Percentiles rank a stretch among this genome's conserved stretches.
These are phyloP conservation scores for Sebastiscus tertius DNA, from an alignment of 2,797 vertebrate genomes.

Conservation along the genomic window DNA sequence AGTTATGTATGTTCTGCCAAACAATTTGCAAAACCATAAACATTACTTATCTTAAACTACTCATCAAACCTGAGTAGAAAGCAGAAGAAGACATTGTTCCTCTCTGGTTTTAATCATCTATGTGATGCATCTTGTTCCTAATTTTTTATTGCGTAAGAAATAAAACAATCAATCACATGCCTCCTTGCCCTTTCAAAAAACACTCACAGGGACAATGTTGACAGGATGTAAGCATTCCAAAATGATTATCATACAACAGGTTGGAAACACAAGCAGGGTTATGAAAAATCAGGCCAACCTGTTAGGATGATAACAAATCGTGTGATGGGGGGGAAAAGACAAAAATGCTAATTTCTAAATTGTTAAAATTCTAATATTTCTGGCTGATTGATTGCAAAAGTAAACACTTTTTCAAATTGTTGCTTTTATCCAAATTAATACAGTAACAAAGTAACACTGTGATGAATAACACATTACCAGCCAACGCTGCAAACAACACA, in stretches of 20 bases:
- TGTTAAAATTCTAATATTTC: constrained; percentile 41
- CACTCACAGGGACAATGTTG: constrained; percentile 14
- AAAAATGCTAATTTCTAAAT: constrained; percentile 38
- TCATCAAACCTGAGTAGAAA: not conserved
- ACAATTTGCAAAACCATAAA: not conserved
- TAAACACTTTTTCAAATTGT: constrained; percentile 36
- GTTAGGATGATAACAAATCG: constrained; percentile 19
- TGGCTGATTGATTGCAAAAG: constrained; percentile 30
- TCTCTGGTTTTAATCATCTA: not conserved
- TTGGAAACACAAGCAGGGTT: constrained; percentile 12
- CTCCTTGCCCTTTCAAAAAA: constrained; percentile 6
- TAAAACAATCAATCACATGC: not conserved
- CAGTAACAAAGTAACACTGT: constrained; percentile 29
- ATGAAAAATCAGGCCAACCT: constrained; percentile 30
- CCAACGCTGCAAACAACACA: constrained; percentile 26
- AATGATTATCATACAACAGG: constrained; percentile 22
- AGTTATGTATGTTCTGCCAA: not conserved
- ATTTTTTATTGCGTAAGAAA: not conserved
- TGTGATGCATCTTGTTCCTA: not conserved
- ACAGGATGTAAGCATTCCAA: constrained; percentile 8
- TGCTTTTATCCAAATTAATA: constrained; percentile 36
- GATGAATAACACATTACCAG: constrained; percentile 34
- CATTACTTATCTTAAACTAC: not conserved
- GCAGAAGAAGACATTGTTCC: not conserved
- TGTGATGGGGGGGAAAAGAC: not conserved